Conservation (phyloP, 1,140 invertebrate species). For the Cydia amplana region DNA sequence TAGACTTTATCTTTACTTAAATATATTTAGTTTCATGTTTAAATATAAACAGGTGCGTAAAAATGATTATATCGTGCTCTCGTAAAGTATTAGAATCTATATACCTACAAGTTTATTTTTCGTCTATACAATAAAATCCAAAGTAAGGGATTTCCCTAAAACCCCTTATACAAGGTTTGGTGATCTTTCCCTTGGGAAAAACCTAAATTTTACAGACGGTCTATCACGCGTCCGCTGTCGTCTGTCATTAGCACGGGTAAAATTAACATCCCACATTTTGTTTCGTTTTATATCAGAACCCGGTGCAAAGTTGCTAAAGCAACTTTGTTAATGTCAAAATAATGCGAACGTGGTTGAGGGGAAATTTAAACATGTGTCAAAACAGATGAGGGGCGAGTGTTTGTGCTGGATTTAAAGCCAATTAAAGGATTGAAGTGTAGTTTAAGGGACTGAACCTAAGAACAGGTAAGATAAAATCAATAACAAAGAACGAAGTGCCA, state of each 20-base stretch:
- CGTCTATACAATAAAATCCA: background rate
- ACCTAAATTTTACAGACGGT: conserved; percentile 32
- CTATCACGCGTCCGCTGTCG: conserved; percentile 39
- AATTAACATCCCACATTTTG: conserved; percentile 49
- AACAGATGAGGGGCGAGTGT: background rate
- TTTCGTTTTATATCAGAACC: conserved; percentile 47
- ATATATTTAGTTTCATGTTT: too few relatives aligned
- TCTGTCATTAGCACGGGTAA: conserved; percentile 46
- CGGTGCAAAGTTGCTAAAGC: conserved; percentile 43
- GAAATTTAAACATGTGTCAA: conserved; percentile 18
- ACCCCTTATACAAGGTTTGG: background rate
- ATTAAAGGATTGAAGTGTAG: conserved; percentile 18
- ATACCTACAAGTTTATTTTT: background rate
- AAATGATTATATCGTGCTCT: too few relatives aligned
- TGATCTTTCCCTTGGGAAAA: conserved; percentile 8
- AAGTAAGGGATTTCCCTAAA: background rate
- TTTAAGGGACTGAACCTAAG: conserved; percentile 47
- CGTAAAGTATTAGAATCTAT: background rate
- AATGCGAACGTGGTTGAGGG: conserved; percentile 39
- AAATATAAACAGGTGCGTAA: too few relatives aligned
- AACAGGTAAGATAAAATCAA: conserved; percentile 7
- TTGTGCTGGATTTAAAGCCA: background rate
- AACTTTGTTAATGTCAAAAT: conserved; percentile 59
- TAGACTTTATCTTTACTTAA: too few relatives aligned
- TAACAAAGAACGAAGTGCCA: background rate